A percentile compares a stretch with the other conserved stretches of the same genome.
Conservation (phyloP, 2,888 invertebrate species). For the Drosophila maculinotata region DNA sequence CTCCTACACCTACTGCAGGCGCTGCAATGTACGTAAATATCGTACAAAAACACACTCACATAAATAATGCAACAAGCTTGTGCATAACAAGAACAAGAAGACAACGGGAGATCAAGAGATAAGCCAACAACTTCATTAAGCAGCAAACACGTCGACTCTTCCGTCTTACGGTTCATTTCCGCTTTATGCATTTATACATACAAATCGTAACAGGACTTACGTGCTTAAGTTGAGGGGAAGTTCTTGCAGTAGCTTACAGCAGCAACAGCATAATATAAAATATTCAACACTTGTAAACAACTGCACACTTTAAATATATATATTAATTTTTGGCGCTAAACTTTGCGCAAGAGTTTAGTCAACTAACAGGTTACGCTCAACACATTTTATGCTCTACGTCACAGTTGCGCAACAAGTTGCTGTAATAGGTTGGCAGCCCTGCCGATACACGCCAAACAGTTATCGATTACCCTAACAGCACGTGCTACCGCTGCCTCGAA, state of each 20-base stretch:
- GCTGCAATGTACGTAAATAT: not conserved
- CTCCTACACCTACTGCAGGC: not conserved
- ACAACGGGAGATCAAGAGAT: constrained; percentile 10
- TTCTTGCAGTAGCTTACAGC: constrained; percentile 6
- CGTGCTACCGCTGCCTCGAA: constrained; percentile 57
- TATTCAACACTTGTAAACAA: constrained; percentile 11
- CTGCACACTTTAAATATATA: constrained; percentile 24
- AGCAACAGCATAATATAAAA: not conserved
- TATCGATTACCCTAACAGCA: constrained; percentile 52
- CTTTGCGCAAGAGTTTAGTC: not conserved
- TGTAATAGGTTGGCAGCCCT: constrained; percentile 55
- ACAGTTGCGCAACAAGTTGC: not conserved
- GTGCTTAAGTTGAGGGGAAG: constrained; percentile 33
- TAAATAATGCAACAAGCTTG: constrained; percentile 69
- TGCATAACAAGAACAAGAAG: constrained; percentile 35
- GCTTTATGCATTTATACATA: constrained; percentile 39
- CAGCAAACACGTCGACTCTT: constrained; percentile 63
- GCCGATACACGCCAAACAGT: constrained; percentile 2
- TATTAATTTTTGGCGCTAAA: constrained; percentile 27
- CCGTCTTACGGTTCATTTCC: constrained; percentile 62
- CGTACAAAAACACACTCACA: constrained; percentile 15
- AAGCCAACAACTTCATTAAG: constrained; percentile 52
- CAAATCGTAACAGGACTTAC: constrained; percentile 44
- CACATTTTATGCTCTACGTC: constrained; percentile 5
- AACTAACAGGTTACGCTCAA: constrained; percentile 11